Evolutionary conservation across 2,888 invertebrate genomes (phyloP).

Genomic region (Stenoptilia bipunctidactyla): DNA sequence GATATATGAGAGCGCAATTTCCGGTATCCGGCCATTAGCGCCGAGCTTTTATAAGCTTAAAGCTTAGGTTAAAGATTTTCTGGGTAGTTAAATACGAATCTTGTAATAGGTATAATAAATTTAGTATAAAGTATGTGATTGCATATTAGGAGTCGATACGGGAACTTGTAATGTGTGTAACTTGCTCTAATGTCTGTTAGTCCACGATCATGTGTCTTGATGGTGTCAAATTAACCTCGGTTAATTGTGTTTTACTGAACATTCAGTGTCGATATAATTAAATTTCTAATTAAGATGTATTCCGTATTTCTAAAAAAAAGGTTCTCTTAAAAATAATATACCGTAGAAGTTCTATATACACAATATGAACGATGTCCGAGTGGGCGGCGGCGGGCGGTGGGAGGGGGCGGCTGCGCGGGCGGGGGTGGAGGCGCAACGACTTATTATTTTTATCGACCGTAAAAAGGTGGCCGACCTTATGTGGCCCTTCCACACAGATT

Average conservation of each 20-base stretch:
- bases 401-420: slow-evolving; percentile 18
- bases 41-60: slow-evolving; percentile 76
- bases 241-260: background rate
- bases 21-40: slow-evolving; percentile 90
- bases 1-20: slow-evolving; percentile 93
- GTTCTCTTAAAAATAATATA: slow-evolving; percentile 14
- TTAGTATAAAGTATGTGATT: slow-evolving; percentile 70
- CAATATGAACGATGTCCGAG: slow-evolving; percentile 71
- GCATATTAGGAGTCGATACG: slow-evolving; percentile 69
- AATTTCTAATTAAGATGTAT: no score
- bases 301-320: no score
- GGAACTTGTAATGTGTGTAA: slow-evolving; percentile 69
- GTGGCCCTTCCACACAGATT: slow-evolving; percentile 45
- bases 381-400: slow-evolving; percentile 31
- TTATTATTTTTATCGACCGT: slow-evolving; percentile 67
- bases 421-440: slow-evolving; percentile 31
- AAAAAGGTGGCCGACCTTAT: slow-evolving; percentile 59
- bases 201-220: slow-evolving; percentile 17
- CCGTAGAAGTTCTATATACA: slow-evolving; percentile 30
- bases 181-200: slow-evolving; percentile 63
- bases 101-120: slow-evolving; percentile 72
- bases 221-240: no score
- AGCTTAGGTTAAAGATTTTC: slow-evolving; percentile 73
- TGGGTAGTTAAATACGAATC: slow-evolving; percentile 72
- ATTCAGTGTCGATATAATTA: no score